Conservation (phyloP, 2,113 vertebrate genomes). For the Cichladusa arquata region DNA sequence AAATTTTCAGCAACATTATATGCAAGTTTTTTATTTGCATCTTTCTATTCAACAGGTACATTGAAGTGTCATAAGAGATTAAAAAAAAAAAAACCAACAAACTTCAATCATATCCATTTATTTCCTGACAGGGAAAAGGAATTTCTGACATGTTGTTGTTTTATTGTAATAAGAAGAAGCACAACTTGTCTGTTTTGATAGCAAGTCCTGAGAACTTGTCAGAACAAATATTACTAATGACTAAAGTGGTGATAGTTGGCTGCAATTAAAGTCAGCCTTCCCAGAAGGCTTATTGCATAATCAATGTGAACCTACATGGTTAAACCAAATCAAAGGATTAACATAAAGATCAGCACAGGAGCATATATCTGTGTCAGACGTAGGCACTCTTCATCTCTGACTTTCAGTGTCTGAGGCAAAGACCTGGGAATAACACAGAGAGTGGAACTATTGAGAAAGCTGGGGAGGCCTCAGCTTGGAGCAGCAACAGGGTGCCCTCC, state of each 20-base stretch:
- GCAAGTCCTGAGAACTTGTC: background rate
- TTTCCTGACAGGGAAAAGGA: background rate
- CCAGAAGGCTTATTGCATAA: background rate
- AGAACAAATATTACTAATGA: background rate
- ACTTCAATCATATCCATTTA: background rate
- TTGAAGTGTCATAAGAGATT: background rate
- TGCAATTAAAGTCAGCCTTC: background rate
- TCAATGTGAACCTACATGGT: rapidly evolving
- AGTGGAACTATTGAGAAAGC: background rate
- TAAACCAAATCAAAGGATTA: background rate
- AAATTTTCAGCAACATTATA: background rate
- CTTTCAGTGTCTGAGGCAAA: background rate
- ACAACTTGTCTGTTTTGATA: background rate
- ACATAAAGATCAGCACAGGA: background rate
- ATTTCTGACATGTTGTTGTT: background rate
- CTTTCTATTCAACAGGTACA: background rate
- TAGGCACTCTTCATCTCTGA: too few species aligned
- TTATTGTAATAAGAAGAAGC: background rate
- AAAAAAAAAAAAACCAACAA: background rate
- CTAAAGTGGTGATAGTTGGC: background rate
- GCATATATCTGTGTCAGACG: background rate
- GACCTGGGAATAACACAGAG: background rate
- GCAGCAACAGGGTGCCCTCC: background rate
- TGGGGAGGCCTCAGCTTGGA: background rate
- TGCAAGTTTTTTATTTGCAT: background rate